A percentile compares a stretch with the other conserved stretches of the same genome.
Evolutionary conservation across 2,888 invertebrate species (phyloP).

Genomic region (Steromphala cineraria): DNA sequence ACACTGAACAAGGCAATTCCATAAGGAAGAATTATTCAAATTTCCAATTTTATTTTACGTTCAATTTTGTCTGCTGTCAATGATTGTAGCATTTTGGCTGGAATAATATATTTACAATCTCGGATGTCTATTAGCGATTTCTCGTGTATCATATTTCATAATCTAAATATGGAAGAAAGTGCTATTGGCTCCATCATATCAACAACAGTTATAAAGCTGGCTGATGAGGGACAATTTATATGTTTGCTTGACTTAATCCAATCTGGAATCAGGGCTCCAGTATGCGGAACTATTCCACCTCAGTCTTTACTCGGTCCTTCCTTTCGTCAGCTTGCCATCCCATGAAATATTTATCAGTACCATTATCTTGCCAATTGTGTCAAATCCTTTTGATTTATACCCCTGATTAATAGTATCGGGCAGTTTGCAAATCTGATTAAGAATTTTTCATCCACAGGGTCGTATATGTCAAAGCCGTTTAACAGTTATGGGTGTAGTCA

Average conservation of each 20-base stretch:
- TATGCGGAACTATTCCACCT: neutral
- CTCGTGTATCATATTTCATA: too few relatives aligned
- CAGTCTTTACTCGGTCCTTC: neutral
- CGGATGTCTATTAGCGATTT: too few relatives aligned
- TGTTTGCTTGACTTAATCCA: constrained; percentile 1
- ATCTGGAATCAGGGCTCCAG: neutral
- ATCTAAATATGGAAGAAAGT: neutral
- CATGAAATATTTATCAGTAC: neutral
- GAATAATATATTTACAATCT: too few relatives aligned
- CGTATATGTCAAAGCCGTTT: neutral
- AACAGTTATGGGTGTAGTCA: constrained; percentile 1
- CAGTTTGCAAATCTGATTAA: constrained; percentile 14
- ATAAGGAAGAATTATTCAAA: too few relatives aligned
- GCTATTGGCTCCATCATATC: neutral
- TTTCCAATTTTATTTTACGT: too few relatives aligned
- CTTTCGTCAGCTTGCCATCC: neutral
- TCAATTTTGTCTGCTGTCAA: too few relatives aligned
- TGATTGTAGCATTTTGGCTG: too few relatives aligned
- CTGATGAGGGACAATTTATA: neutral
- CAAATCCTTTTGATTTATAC: neutral
- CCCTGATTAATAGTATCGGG: constrained; percentile 10
- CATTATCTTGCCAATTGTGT: neutral
- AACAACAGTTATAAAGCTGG: neutral
- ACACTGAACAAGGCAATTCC: too few relatives aligned
- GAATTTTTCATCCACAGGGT: neutral